These are phyloP conservation scores for Teleiodes luculella DNA, from an alignment of 2,888 invertebrate genomes.

Conservation along the genomic window DNA sequence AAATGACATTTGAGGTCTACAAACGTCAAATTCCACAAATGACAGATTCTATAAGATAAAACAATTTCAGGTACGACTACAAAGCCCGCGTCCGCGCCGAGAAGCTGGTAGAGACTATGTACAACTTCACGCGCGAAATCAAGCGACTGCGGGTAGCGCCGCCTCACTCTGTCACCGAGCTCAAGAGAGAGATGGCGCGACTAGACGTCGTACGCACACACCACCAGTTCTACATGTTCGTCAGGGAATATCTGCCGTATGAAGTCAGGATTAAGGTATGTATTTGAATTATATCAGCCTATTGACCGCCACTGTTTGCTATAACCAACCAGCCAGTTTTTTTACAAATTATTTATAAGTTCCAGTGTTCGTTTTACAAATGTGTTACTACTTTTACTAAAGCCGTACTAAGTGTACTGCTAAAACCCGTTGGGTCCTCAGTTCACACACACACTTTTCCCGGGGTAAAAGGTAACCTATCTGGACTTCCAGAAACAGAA, in stretches of 20 bases:
- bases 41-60: too few species aligned
- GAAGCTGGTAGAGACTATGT: slow-evolving; percentile 51
- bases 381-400: too few species aligned
- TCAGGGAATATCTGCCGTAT: slow-evolving; percentile 60
- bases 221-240: slow-evolving; percentile 63
- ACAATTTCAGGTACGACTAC: slow-evolving; percentile 55
- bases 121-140: slow-evolving; percentile 45
- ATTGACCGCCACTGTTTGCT: too few species aligned
- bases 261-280: slow-evolving; percentile 62
- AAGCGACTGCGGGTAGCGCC: slow-evolving; percentile 35
- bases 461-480: too few species aligned
- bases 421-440: too few species aligned
- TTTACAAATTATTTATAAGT: not conserved
- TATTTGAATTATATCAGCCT: too few species aligned
- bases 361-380: too few species aligned
- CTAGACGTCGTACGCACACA: slow-evolving; percentile 55
- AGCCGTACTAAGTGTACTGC: too few species aligned
- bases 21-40: too few species aligned
- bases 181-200: slow-evolving; percentile 60
- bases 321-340: not conserved
- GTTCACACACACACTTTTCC: too few species aligned
- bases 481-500: too few species aligned
- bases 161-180: slow-evolving; percentile 33
- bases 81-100: slow-evolving; percentile 62
- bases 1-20: too few species aligned